phyloP scores from a whole-genome alignment of 2,888 invertebrate species.

The Ypsolopha scabrella region DNA sequence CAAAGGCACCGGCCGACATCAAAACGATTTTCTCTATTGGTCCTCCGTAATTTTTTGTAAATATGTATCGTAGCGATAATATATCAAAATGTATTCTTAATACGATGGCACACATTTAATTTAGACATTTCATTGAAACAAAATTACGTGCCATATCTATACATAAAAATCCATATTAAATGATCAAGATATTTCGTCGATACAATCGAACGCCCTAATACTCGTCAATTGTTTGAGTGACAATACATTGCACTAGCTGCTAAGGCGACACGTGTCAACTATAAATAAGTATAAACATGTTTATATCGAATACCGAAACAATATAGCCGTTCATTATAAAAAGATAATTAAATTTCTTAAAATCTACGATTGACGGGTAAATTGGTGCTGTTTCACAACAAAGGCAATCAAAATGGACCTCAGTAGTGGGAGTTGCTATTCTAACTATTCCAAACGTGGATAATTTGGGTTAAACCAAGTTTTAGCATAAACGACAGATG shows the following conservation, averaged over 20 bases:
- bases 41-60: constrained; percentile 32
- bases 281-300: constrained; percentile 8
- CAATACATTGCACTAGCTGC: constrained; percentile 50
- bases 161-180: too few relatives aligned
- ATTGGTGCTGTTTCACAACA: constrained; percentile 39
- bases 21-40: constrained; percentile 34
- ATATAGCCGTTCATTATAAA: constrained; percentile 32
- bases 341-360: constrained; percentile 22
- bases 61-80: constrained; percentile 11
- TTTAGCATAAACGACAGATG: background rate
- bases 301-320: constrained; percentile 38
- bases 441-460: background rate
- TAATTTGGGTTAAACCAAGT: constrained; percentile 3
- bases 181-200: background rate
- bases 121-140: background rate
- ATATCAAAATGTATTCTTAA: background rate
- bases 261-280: constrained; percentile 48
- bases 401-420: constrained; percentile 29
- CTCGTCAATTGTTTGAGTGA: background rate
- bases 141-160: constrained; percentile 8
- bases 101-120: constrained; percentile 2
- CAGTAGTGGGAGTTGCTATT: background rate
- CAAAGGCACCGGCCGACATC: constrained; percentile 49
- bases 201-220: background rate
- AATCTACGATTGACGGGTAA: constrained; percentile 29